A percentile compares a stretch with the other conserved stretches of the same genome.
Conservation (phyloP, 2,888 invertebrate genomes). For the Ophioninae sp. region DNA sequence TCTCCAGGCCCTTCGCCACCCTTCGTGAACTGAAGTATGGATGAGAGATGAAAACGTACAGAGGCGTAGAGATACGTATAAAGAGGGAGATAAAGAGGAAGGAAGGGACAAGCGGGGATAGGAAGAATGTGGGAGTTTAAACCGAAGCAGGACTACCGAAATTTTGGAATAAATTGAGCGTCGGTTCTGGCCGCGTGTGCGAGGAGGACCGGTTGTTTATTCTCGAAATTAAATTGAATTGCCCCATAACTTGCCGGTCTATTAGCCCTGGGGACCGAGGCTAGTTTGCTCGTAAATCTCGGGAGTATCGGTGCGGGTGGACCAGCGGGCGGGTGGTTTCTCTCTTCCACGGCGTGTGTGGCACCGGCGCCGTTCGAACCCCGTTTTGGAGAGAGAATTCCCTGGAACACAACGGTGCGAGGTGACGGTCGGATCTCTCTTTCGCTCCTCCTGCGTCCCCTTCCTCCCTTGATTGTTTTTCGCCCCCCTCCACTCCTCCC, state of each 20-base stretch:
- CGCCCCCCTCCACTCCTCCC: neutral
- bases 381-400: slow-evolving; percentile 52
- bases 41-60: slow-evolving; percentile 3
- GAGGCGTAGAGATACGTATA: neutral
- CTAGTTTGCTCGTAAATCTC: slow-evolving; percentile 80
- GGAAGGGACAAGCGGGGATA: neutral
- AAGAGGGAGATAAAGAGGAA: slow-evolving; percentile 1
- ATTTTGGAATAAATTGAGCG: slow-evolving; percentile 75
- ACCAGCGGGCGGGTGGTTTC: slow-evolving; percentile 64
- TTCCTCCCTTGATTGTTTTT: neutral
- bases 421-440: slow-evolving; percentile 50
- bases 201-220: slow-evolving; percentile 74
- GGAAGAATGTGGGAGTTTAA: slow-evolving; percentile 24
- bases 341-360: slow-evolving; percentile 43
- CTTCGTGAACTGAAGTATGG: slow-evolving; percentile 13
- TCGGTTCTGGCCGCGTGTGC: slow-evolving; percentile 65
- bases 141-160: slow-evolving; percentile 65
- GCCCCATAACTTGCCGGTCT: slow-evolving; percentile 79
- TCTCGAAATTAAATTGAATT: slow-evolving; percentile 80
- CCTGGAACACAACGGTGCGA: slow-evolving; percentile 51
- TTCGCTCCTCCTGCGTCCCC: slow-evolving; percentile 3
- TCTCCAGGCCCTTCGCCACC: slow-evolving; percentile 8
- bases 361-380: slow-evolving; percentile 59
- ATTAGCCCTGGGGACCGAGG: slow-evolving; percentile 77
- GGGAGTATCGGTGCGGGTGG: slow-evolving; percentile 75